These are phyloP conservation scores for Struthidea cinerea DNA, from an alignment of 2,113 vertebrate genomes.

Conservation along the genomic window DNA sequence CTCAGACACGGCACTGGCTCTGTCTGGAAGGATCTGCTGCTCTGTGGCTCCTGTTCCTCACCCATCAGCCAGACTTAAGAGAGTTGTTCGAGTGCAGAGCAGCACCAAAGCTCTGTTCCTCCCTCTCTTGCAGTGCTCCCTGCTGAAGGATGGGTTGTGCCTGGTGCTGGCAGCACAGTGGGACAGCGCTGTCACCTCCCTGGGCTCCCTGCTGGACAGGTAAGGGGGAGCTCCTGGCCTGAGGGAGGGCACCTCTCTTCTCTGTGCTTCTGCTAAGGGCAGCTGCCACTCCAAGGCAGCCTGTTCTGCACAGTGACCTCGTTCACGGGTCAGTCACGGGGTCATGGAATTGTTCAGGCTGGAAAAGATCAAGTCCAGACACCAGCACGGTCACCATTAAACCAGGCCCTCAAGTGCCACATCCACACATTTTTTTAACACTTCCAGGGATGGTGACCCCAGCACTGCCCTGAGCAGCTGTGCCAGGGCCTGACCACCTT, in stretches of 20 bases:
- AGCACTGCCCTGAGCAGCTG: neutral
- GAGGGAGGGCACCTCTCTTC: neutral
- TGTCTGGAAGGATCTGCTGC: neutral
- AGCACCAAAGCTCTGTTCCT: neutral
- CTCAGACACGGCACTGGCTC: neutral
- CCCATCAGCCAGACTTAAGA: neutral
- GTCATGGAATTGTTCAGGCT: neutral
- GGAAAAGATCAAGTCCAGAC: neutral
- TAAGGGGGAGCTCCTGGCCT: neutral
- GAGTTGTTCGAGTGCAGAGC: neutral
- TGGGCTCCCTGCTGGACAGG: slow-evolving; percentile 66
- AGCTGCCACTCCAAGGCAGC: neutral
- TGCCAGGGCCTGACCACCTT: neutral
- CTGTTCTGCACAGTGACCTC: neutral
- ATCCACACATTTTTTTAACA: neutral
- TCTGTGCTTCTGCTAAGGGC: neutral
- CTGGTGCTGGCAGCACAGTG: slow-evolving; percentile 67
- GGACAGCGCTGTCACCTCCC: slow-evolving; percentile 39
- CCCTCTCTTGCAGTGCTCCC: slow-evolving; percentile 33
- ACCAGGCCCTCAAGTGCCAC: neutral
- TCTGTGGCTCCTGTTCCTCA: neutral
- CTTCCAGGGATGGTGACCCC: neutral
- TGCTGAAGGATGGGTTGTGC: slow-evolving; percentile 37
- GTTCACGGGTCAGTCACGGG: neutral
- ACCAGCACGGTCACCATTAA: neutral